Percentiles rank a stretch among this genome's conserved stretches.
Evolutionary conservation across 2,113 vertebrate species (phyloP).

Genomic region (Rana temporaria): DNA sequence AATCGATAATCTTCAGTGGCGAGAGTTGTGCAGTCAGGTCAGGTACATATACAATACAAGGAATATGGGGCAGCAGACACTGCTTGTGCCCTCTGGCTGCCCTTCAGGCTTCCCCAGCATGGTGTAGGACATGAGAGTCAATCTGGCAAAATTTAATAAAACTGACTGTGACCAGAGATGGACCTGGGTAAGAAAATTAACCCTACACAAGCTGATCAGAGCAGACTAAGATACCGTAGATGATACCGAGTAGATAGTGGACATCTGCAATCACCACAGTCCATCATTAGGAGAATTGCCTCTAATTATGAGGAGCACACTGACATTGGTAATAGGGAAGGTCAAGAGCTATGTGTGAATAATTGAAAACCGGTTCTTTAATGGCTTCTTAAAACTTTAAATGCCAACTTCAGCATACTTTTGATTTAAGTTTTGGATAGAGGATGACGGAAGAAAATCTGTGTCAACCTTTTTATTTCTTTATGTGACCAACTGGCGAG

Average conservation of each 20-base stretch:
- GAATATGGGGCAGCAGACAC: slow-evolving; percentile 12
- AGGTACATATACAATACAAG: slow-evolving; percentile 2
- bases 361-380: too few relatives aligned
- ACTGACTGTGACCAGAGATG: slow-evolving; percentile 1
- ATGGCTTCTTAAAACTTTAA: not conserved
- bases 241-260: not conserved
- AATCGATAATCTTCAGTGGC: not conserved
- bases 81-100: slow-evolving; percentile 29
- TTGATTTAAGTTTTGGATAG: not conserved
- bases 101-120: slow-evolving; percentile 24
- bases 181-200: not conserved
- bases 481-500: too few relatives aligned
- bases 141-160: not conserved
- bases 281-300: not conserved
- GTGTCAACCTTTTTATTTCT: too few relatives aligned
- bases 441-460: too few relatives aligned
- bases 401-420: not conserved
- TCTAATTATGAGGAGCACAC: not conserved
- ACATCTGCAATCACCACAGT: not conserved
- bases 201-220: not conserved
- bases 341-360: too few relatives aligned
- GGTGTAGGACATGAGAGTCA: slow-evolving; percentile 2
- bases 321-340: too few relatives aligned
- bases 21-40: not conserved
- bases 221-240: not conserved